Evolutionary conservation across 2,888 invertebrate species (phyloP), one percentile per base, ranked within the genome.

Genomic region (Cosmopolites sordidus): DNA sequence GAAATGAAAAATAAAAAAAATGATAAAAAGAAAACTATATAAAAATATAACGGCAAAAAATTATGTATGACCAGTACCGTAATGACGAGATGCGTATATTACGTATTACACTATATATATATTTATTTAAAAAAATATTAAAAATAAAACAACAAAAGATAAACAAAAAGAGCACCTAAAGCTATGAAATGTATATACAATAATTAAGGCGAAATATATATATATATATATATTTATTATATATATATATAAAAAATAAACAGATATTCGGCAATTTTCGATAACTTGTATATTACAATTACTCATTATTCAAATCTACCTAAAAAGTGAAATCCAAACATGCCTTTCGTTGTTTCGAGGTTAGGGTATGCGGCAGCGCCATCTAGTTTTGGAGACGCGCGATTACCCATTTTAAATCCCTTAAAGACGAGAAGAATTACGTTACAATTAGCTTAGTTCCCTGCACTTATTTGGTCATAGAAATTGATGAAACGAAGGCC

Each of bases 1-100:
- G 51, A 65, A 33, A 62, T 58, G 63, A 66, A 66, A 64, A 33
- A 33, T 33, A 33, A 63, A 64, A 62, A 68, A 60, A 65, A 69
- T 64, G 65, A 66, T 58, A 59, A 56, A 58, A 59, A 58, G 55
- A 56, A 57, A 62, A 60, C 63, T 58, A 52, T 58, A 51, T 45
- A 61, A 62, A 61, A 62, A 61, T 56, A 61, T 59, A 64, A 64
- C 63, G 61, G 51, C 50, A 48, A 57, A 50, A 11, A 33, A 51
- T 62, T 60, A 48, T 49, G 57, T 59, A 64, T 73, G 73, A 73
- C 73, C 73, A 73, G 73, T 70, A 73, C 72, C 73, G 67, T 63
- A 60, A 69, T 73, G 73, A 73, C 72, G 70, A 73, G 71, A 70
- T 57, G 57, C 53, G 56, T 46, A 33, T 33, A 33, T 33, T 33